Base-by-base conservation (phyloP, 2,888 invertebrate genomes). In the Dilophus febrilis region DNA sequence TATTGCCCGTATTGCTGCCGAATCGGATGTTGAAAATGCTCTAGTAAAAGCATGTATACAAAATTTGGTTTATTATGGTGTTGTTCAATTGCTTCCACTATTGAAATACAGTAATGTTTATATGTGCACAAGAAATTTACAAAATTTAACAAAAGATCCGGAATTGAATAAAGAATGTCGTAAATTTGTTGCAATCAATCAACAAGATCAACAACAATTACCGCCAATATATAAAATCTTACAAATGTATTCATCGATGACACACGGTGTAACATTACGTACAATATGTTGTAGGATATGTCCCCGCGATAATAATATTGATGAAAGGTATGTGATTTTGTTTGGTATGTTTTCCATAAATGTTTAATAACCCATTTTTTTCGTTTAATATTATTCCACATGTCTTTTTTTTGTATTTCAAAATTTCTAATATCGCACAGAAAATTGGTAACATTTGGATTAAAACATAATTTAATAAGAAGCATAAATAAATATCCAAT, bases 31-130 rank as follows among this genome's bases (percentile, higher is more conserved):
- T 1, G 92, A 94, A 57, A 85, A 84, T 47, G 86, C 87, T 57
- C 68, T 94, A 27, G 94, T 94, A 1, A 94, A 94, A 61, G 84
- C 88, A 1, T 91, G 91, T 58, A 76, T 94, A 42, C 91, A 91
- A 58, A 94, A 94, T 64, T 67, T 94, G 46, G 74, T 85, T 47
- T 91, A 80, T 55, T 79, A 79, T 49, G 74, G 72, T 18, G 74
- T 76, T 42, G 76, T 85, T 1, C 74, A 74, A 16, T 60, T 87
- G 40, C 71, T 85, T 38, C 83, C 86, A 10, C 75, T 86, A 46
- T 71, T 87, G 44, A 82, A 85, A 61, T 90, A 88, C 58, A 79
- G 79, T 48, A 88, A 88, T 58, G 79, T 84, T 52, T 90, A 88
- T 58, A 77, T 82, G 44, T 75, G 78, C 4, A 86, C 84, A 1